These are phyloP conservation scores for Oikopleura dioica DNA, from an alignment of 23 tunicate species.

Conservation along the genomic window DNA sequence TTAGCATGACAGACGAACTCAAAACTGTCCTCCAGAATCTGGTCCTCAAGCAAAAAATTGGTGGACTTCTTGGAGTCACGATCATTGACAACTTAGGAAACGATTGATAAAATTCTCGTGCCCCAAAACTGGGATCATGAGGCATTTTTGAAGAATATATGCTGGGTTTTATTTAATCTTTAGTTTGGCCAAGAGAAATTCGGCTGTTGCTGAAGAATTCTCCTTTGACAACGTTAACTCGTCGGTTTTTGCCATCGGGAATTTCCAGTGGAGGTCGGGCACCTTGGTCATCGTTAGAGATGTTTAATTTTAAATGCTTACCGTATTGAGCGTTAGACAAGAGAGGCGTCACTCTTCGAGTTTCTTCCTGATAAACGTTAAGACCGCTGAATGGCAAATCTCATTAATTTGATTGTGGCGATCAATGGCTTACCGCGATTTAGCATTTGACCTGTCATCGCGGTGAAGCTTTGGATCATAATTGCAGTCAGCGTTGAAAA, in stretches of 20 bases:
- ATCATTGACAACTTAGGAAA: too few relatives aligned
- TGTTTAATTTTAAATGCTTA: too few relatives aligned
- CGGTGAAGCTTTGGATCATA: background rate
- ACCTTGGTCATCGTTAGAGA: too few relatives aligned
- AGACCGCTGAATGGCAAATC: too few relatives aligned
- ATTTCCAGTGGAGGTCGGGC: background rate
- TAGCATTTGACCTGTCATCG: background rate
- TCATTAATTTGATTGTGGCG: too few relatives aligned
- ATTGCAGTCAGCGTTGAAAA: background rate
- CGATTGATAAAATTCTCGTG: background rate
- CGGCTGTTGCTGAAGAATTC: background rate
- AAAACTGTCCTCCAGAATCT: background rate
- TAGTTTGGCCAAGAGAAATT: background rate
- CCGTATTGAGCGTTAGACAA: background rate
- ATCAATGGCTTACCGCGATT: too few relatives aligned
- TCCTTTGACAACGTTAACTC: background rate
- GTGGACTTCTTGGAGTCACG: background rate
- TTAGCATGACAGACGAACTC: background rate
- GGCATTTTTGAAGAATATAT: background rate
- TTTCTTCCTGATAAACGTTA: background rate
- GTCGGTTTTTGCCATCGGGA: background rate
- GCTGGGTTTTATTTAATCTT: background rate
- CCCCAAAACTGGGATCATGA: background rate
- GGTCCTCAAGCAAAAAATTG: background rate
- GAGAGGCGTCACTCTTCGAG: background rate